Evolutionary conservation across 2,113 vertebrate species (phyloP).

Genomic region (Oreocharis arfaki): DNA sequence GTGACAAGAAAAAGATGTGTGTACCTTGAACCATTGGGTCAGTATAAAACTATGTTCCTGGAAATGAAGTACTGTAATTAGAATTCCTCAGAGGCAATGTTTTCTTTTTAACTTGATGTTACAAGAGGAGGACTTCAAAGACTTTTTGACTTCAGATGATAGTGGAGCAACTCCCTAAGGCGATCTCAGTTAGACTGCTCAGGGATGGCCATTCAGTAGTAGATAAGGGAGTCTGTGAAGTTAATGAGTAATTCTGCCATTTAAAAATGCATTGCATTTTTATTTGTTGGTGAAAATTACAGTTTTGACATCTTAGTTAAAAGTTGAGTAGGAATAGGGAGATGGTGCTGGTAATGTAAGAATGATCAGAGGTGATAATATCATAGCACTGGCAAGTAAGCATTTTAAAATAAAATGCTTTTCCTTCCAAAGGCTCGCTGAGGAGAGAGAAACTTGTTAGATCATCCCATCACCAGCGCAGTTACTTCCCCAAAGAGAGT

Average conservation of each 20-base stretch:
- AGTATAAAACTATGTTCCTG: constrained; percentile 7
- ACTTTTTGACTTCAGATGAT: constrained; percentile 35
- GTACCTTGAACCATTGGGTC: not conserved
- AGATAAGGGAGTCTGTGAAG: constrained; percentile 37
- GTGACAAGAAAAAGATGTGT: not conserved
- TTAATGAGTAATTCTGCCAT: constrained; percentile 52
- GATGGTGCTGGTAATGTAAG: not conserved
- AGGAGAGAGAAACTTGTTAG: not conserved
- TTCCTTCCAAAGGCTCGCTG: not conserved
- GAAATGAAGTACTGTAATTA: constrained; percentile 36
- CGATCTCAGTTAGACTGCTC: constrained; percentile 8
- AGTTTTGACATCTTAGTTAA: constrained; percentile 28
- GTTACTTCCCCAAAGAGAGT: not conserved
- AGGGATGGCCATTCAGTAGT: not conserved
- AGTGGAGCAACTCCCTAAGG: constrained; percentile 6
- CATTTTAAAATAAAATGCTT: not conserved
- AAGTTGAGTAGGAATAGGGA: not conserved
- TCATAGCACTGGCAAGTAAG: not conserved
- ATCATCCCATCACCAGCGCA: not conserved
- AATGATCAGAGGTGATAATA: not conserved
- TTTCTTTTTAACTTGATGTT: constrained; percentile 38
- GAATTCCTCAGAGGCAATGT: constrained; percentile 22
- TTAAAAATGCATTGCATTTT: constrained; percentile 9
- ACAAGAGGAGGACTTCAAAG: constrained; percentile 52
- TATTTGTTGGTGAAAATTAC: constrained; percentile 26